Evolutionary conservation across 92 coral and sea anemone genomes (phyloP).

Genomic region (Actinernus sp.): DNA sequence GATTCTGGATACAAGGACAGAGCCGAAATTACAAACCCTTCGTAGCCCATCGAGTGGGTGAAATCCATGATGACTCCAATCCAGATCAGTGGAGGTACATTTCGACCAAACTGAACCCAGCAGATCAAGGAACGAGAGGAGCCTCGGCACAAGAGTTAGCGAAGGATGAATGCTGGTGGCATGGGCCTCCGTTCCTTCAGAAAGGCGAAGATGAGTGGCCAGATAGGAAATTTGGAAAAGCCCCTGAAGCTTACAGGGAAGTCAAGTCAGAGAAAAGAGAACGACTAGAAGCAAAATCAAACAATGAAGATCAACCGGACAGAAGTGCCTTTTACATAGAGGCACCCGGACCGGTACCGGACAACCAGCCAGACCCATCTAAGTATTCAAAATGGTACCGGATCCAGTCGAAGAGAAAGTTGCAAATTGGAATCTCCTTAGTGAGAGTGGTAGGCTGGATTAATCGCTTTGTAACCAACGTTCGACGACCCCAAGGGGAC

Average conservation of each 20-base stretch:
- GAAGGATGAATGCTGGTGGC: conserved; percentile 53
- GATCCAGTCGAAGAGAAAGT: conserved; percentile 26
- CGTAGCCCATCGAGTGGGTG: conserved; percentile 62
- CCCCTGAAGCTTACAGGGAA: too few species aligned
- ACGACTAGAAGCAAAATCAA: too few species aligned
- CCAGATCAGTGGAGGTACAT: conserved; percentile 69
- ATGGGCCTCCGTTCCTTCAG: conserved; percentile 45
- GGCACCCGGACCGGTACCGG: too few species aligned
- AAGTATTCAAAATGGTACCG: conserved; percentile 70
- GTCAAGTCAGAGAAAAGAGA: too few species aligned
- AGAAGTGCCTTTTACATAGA: too few species aligned
- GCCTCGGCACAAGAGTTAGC: conserved; percentile 29
- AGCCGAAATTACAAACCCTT: conserved; percentile 61
- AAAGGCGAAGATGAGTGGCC: conserved; percentile 19
- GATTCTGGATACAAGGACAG: conserved; percentile 66
- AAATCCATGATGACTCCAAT: conserved; percentile 51
- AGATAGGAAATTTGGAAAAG: conserved; percentile 29
- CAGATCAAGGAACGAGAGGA: conserved; percentile 74
- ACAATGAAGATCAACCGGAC: too few species aligned
- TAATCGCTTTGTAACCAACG: conserved; percentile 53
- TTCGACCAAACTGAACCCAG: conserved; percentile 73
- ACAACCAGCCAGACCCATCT: too few species aligned
- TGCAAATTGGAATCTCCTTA: conserved; percentile 61
- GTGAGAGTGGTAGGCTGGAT: conserved; percentile 73
- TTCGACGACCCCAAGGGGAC: conserved; percentile 19